Evolutionary conservation across 1,140 invertebrate genomes (phyloP).

Genomic region (Ooceraea biroi): DNA sequence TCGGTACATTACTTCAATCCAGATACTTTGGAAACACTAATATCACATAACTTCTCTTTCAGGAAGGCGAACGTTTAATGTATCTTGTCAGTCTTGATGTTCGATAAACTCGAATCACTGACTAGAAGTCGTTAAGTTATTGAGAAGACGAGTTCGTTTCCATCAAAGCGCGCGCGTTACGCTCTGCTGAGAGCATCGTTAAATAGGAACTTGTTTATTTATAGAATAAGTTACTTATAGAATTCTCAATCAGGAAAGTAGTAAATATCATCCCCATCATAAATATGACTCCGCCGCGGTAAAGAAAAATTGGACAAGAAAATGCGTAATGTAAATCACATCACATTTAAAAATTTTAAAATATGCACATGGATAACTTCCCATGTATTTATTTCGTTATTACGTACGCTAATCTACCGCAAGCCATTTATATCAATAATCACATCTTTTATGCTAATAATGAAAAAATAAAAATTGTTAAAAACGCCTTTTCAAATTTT

Average conservation of each 20-base stretch:
- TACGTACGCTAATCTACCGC: too few species aligned
- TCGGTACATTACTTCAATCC: neutral
- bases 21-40: neutral
- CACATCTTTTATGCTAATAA: too few species aligned
- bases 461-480: too few species aligned
- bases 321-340: too few species aligned
- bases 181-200: neutral
- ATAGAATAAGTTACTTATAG: neutral
- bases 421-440: too few species aligned
- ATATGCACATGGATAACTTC: too few species aligned
- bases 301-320: too few species aligned
- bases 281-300: neutral
- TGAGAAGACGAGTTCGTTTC: neutral
- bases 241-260: neutral
- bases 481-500: too few species aligned
- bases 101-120: constrained; percentile 14
- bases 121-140: neutral
- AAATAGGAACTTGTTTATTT: constrained; percentile 16
- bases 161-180: constrained; percentile 3
- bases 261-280: neutral
- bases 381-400: too few species aligned
- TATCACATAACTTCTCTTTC: neutral
- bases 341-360: too few species aligned
- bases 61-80: constrained; percentile 2
- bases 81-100: neutral